Conservation (phyloP, 2,888 invertebrate species). For the Invenusta paracnida region DNA sequence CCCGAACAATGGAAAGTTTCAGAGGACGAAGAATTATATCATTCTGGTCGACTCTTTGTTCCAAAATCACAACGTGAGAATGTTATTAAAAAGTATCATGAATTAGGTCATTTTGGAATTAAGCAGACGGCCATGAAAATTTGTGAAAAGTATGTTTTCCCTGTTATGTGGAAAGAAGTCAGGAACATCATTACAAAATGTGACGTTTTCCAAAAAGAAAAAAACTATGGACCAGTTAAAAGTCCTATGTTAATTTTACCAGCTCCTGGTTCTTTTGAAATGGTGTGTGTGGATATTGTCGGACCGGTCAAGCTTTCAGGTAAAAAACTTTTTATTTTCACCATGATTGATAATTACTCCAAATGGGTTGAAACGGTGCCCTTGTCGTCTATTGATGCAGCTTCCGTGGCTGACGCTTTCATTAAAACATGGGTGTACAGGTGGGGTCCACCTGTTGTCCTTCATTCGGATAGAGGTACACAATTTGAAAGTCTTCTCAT, state of each 20-base stretch:
- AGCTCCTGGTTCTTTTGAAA: slow-evolving; percentile 24
- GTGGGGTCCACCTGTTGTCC: slow-evolving; percentile 18
- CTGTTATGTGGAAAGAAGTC: not conserved
- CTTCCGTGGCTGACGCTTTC: not conserved
- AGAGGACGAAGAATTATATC: not conserved
- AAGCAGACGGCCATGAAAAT: not conserved
- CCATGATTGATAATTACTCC: not conserved
- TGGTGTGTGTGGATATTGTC: slow-evolving; percentile 12
- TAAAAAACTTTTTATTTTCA: not conserved
- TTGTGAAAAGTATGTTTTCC: not conserved
- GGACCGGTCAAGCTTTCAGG: slow-evolving; percentile 1
- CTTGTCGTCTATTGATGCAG: not conserved
- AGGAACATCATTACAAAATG: not conserved
- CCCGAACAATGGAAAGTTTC: slow-evolving; percentile 4
- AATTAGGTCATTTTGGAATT: not conserved
- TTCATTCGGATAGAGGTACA: slow-evolving; percentile 27
- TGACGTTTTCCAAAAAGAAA: not conserved
- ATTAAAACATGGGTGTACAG: not conserved
- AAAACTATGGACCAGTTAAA: not conserved
- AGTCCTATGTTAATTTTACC: not conserved
- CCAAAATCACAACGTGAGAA: slow-evolving; percentile 14
- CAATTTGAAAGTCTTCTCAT: slow-evolving; percentile 24
- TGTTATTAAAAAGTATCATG: slow-evolving; percentile 3
- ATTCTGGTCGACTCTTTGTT: slow-evolving; percentile 30
- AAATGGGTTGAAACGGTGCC: slow-evolving; percentile 30